phyloP scores from a whole-genome alignment of 2,888 invertebrate genomes.

The Anodontia alba region DNA sequence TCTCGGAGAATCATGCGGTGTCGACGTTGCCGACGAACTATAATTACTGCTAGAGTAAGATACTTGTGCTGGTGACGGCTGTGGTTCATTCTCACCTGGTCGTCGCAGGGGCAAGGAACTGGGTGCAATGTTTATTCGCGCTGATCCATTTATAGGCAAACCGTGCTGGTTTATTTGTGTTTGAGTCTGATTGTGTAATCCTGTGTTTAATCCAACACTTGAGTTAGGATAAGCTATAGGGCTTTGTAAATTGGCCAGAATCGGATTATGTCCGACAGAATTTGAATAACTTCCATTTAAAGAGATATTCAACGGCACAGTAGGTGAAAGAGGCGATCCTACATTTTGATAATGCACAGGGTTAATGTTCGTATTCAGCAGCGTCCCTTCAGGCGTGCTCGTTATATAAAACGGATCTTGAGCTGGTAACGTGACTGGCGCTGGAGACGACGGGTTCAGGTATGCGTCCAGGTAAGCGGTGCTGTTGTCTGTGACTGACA shows the following conservation, averaged over 20 bases:
- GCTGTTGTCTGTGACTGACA: slow-evolving; percentile 45
- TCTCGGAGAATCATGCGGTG: slow-evolving; percentile 38
- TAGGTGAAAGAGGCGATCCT: slow-evolving; percentile 30
- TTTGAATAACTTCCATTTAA: slow-evolving; percentile 30
- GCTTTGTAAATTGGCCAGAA: slow-evolving; percentile 24
- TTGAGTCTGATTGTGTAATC: slow-evolving; percentile 44
- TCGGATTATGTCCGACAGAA: slow-evolving; percentile 19
- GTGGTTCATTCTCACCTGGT: slow-evolving; percentile 13
- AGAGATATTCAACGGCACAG: slow-evolving; percentile 28
- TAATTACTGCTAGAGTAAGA: slow-evolving; percentile 44
- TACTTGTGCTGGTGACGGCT: slow-evolving; percentile 17
- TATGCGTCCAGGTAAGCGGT: slow-evolving; percentile 38
- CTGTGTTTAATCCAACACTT: slow-evolving; percentile 39
- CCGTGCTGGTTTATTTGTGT: slow-evolving; percentile 32
- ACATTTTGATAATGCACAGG: slow-evolving; percentile 24
- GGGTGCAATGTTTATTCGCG: slow-evolving; percentile 32
- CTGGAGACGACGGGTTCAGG: slow-evolving; percentile 9
- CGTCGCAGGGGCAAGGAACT: slow-evolving; percentile 39
- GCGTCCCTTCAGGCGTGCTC: neutral
- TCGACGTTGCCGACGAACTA: slow-evolving; percentile 46
- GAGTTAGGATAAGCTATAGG: slow-evolving; percentile 54
- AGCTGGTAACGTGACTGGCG: neutral
- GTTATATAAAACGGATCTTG: neutral
- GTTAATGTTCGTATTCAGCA: slow-evolving; percentile 24
- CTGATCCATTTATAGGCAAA: slow-evolving; percentile 9